These are phyloP conservation scores for Myiotriccus ornatus DNA, from an alignment of 2,797 vertebrate genomes.

Conservation along the genomic window DNA sequence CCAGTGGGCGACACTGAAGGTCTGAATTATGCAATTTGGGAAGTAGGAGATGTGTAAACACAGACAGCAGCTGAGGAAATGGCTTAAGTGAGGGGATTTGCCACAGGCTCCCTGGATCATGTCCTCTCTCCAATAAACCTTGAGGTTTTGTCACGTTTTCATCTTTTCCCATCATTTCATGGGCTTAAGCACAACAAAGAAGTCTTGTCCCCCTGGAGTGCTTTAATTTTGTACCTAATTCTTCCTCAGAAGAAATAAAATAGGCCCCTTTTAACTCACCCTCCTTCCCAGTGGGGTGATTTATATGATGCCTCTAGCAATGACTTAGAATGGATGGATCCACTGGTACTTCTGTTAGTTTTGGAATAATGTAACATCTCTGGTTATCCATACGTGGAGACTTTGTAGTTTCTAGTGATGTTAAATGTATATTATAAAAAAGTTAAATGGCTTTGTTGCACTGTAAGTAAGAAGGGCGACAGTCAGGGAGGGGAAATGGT, in stretches of 20 bases:
- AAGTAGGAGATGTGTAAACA: not conserved
- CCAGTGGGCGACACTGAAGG: fast-evolving
- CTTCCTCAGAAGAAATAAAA: not conserved
- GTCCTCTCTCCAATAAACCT: too few species aligned
- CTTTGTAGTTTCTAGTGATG: not conserved
- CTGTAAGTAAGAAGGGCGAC: not conserved
- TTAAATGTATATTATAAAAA: not conserved
- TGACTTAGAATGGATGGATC: not conserved
- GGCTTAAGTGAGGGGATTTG: not conserved
- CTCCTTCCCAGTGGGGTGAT: not conserved
- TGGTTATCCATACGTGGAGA: not conserved
- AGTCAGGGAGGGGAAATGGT: not conserved
- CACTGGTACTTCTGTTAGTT: not conserved
- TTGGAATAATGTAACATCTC: not conserved
- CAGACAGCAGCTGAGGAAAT: not conserved
- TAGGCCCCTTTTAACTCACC: not conserved
- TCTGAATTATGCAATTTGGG: fast-evolving
- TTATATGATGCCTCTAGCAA: not conserved
- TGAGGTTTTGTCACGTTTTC: too few species aligned
- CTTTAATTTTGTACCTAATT: not conserved
- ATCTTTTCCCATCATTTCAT: too few species aligned
- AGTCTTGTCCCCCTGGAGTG: too few species aligned
- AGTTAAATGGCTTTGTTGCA: not conserved
- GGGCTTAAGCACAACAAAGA: too few species aligned
- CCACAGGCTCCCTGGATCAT: too few species aligned